Conservation (phyloP, 1,140 invertebrate genomes). For the Drosophila saltans region DNA sequence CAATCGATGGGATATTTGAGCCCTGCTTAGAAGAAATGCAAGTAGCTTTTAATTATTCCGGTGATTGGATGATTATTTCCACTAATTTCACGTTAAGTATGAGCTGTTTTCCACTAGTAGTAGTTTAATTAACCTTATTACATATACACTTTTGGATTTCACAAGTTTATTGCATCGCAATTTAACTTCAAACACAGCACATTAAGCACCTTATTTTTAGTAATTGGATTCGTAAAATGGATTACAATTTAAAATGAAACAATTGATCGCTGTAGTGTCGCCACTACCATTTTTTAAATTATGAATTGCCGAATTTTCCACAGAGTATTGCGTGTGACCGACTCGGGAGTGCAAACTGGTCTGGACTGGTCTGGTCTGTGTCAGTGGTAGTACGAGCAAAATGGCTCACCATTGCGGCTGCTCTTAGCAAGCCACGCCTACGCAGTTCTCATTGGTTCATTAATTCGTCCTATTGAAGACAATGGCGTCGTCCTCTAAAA, state of each 20-base stretch:
- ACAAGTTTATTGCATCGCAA: neutral
- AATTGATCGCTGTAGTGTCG: slow-evolving; percentile 5
- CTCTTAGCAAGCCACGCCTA: slow-evolving; percentile 17
- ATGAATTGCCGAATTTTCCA: neutral
- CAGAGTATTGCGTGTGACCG: slow-evolving; percentile 46
- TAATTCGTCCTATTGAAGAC: neutral
- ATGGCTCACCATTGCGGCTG: slow-evolving; percentile 13
- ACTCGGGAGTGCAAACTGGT: slow-evolving; percentile 42
- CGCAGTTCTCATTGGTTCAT: slow-evolving; percentile 13
- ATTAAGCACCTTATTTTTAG: neutral
- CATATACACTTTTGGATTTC: neutral
- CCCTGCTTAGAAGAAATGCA: too few species aligned
- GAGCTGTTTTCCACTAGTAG: too few species aligned
- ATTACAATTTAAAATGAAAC: neutral
- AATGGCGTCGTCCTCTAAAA: slow-evolving; percentile 9
- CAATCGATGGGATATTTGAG: too few species aligned
- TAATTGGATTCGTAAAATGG: neutral
- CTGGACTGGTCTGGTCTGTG: slow-evolving; percentile 28
- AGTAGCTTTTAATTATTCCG: too few species aligned
- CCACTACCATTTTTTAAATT: neutral
- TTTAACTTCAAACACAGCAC: neutral
- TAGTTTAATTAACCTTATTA: neutral
- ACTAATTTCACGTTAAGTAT: too few species aligned
- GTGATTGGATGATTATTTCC: too few species aligned
- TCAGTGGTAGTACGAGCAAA: slow-evolving; percentile 19